Evolutionary conservation across 2,888 invertebrate species (phyloP), one percentile per base, ranked within the genome.

Genomic region (Sclerodermus sp.): DNA sequence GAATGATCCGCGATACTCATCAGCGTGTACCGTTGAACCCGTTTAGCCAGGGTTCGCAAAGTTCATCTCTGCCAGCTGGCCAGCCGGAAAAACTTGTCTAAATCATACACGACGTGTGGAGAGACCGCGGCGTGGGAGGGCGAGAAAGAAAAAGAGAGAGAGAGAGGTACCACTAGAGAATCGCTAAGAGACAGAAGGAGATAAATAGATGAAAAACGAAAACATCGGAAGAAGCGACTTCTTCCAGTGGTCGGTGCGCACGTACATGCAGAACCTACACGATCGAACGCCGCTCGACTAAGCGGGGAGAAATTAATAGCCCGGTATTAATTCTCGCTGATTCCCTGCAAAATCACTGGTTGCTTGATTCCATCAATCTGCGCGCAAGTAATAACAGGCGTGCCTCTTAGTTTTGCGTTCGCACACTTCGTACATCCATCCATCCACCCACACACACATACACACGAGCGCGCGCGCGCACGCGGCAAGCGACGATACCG

Each of bases 331-430:
- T 76, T 76, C 75, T 73, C 72, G 68, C 74, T 73, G 76, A 74
- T 76, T 74, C 75, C 64, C 66, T 64, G 59, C 67, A 69, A 76
- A 76, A 76, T 76, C 66, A 76, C 75, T 67, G 68, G 75, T 74
- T 74, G 69, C 72, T 71, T 71, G 74, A 76, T 76, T 76, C 73
- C 74, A 76, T 76, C 76, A 73, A 76, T 75, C 73, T 74, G 65
- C 66, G 57, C 63, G 66, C n/a, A n/a, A 67, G 70, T 75, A 74
- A 74, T 74, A 75, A 73, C 72, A 72, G 73, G 61, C 68, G 71
- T 64, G 64, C 60, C 63, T 55, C 49, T 44, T 47, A 46, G 46
- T 39, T 39, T 47, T 41, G n/a, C n/a, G n/a, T n/a, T n/a, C n/a
- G n/a, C n/a, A n/a, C n/a, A n/a, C 45, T 47, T 43, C 45, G 47